phyloP scores from a whole-genome alignment of 2,888 invertebrate species.

The Sepiola atlantica region DNA sequence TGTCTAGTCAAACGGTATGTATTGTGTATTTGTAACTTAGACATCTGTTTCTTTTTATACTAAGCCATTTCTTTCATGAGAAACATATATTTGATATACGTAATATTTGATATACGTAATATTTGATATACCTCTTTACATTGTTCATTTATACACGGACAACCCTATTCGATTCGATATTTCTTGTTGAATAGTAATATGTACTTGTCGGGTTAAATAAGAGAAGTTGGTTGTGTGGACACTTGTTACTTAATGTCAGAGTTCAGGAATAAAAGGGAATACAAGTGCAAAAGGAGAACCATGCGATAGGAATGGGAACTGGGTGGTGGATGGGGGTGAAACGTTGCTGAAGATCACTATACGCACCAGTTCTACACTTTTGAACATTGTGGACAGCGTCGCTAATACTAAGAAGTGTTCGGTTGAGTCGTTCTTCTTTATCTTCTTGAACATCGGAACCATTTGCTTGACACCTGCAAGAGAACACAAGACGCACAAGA shows the following conservation, averaged over 20 bases:
- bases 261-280: not conserved
- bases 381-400: constrained; percentile 44
- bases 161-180: not conserved
- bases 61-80: not conserved
- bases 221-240: not conserved
- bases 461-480: not conserved
- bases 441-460: constrained; percentile 34
- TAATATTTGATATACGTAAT: not conserved
- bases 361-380: constrained; percentile 44
- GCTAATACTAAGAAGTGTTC: constrained; percentile 43
- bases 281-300: constrained; percentile 8
- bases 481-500: not conserved
- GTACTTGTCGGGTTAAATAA: not conserved
- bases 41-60: not conserved
- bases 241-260: not conserved
- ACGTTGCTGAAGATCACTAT: not conserved
- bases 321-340: not conserved
- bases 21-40: not conserved
- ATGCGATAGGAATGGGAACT: not conserved
- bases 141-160: not conserved
- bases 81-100: too few species aligned
- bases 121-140: not conserved
- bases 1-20: too few species aligned
- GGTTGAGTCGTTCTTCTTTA: constrained; percentile 35
- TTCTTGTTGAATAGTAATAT: not conserved